These are phyloP conservation scores for Macrophya annulata DNA, from an alignment of 2,888 invertebrate genomes.

Conservation along the genomic window DNA sequence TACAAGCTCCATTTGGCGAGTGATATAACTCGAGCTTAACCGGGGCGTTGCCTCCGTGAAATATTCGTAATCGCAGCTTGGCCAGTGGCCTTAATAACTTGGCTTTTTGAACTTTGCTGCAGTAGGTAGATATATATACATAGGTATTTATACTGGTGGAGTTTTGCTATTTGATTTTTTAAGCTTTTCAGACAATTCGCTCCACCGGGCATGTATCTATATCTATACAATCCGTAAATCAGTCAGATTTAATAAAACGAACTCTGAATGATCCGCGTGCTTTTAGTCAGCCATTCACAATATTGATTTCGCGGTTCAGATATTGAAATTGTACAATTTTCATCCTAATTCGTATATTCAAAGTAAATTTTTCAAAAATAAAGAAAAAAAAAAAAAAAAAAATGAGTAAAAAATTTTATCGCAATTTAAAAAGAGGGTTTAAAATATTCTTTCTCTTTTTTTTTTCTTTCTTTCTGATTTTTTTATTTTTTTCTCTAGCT, in stretches of 20 bases:
- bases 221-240: conserved; percentile 1
- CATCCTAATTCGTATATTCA: neutral
- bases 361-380: neutral
- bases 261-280: neutral
- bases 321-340: neutral
- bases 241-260: neutral
- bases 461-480: neutral
- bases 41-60: conserved; percentile 35
- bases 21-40: conserved; percentile 29
- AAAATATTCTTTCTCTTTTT: neutral
- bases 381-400: neutral
- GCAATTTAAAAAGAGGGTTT: neutral
- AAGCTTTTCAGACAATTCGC: neutral
- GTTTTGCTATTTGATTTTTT: neutral
- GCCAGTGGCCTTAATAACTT: conserved; percentile 41
- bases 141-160: neutral
- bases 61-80: conserved; percentile 40
- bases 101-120: neutral
- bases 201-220: neutral
- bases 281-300: neutral
- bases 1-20: conserved; percentile 22
- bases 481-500: too few relatives aligned
- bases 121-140: neutral
- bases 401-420: neutral
- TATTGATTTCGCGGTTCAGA: neutral